A percentile compares a stretch with the other conserved stretches of the same genome.
Evolutionary conservation across 1,140 invertebrate species (phyloP).

Genomic region (Pararge aegeria): DNA sequence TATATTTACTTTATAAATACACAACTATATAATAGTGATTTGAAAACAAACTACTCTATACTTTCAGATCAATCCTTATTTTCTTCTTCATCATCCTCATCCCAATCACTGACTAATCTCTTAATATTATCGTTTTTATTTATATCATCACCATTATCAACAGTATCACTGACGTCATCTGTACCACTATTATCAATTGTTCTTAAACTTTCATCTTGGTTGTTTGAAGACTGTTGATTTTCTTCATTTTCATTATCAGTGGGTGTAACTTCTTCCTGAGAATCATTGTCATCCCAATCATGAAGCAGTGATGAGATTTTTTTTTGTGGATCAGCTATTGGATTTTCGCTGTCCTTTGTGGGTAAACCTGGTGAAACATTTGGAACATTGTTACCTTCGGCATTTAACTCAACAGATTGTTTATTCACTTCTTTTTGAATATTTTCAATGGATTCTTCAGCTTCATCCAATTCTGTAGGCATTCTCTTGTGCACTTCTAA

Average conservation of each 20-base stretch:
- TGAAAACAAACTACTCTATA: background rate
- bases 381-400: conserved; percentile 3
- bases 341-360: conserved; percentile 10
- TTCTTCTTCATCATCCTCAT: conserved; percentile 69
- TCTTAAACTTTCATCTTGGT: conserved; percentile 8
- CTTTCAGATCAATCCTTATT: conserved; percentile 34
- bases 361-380: conserved; percentile 5
- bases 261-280: conserved; percentile 47
- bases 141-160: conserved; percentile 20
- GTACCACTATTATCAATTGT: background rate
- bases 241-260: conserved; percentile 6
- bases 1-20: too few relatives aligned
- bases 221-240: background rate
- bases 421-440: conserved; percentile 70
- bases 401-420: conserved; percentile 34
- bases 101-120: conserved; percentile 71
- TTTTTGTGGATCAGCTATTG: conserved; percentile 30
- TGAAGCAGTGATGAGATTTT: conserved; percentile 72
- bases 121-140: conserved; percentile 61
- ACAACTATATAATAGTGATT: too few relatives aligned
- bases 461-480: conserved; percentile 32
- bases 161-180: background rate
- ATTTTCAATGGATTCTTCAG: conserved; percentile 75
- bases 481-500: conserved; percentile 9
- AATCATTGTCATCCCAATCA: conserved; percentile 79